Evolutionary conservation across 2,113 vertebrate genomes (phyloP).

Genomic region (Platichthys stellatus): DNA sequence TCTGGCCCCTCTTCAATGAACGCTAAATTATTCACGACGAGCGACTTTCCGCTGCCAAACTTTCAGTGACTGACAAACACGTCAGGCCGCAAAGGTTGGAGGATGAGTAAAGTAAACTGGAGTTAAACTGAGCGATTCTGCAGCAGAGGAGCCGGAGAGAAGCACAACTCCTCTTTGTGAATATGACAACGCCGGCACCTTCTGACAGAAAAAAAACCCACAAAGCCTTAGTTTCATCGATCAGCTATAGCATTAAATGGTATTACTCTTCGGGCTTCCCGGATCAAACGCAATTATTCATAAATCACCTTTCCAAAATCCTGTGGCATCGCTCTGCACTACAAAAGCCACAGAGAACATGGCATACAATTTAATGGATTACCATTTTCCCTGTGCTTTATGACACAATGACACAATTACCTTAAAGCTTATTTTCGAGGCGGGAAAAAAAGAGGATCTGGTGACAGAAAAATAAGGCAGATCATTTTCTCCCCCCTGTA

Average conservation of each 20-base stretch:
- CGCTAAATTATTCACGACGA: slow-evolving; percentile 75
- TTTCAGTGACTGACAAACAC: slow-evolving; percentile 18
- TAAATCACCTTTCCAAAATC: slow-evolving; percentile 73
- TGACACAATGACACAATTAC: slow-evolving; percentile 76
- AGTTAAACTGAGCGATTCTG: slow-evolving; percentile 12
- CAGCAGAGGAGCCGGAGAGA: not conserved
- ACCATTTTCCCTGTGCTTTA: slow-evolving; percentile 62
- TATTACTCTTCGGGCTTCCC: slow-evolving; percentile 66
- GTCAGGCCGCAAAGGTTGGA: slow-evolving; percentile 39
- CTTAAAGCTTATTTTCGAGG: slow-evolving; percentile 73
- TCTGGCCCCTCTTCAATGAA: slow-evolving; percentile 76
- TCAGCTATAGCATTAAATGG: slow-evolving; percentile 64
- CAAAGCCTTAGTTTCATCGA: slow-evolving; percentile 57
- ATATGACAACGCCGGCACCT: slow-evolving; percentile 23
- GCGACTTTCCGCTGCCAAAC: slow-evolving; percentile 44
- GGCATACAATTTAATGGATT: slow-evolving; percentile 77
- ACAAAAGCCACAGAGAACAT: slow-evolving; percentile 68
- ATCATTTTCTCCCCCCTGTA: slow-evolving; percentile 57
- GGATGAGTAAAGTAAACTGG: slow-evolving; percentile 21
- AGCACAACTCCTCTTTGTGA: slow-evolving; percentile 25
- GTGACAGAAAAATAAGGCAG: slow-evolving; percentile 68
- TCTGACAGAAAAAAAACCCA: slow-evolving; percentile 9
- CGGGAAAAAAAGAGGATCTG: slow-evolving; percentile 57
- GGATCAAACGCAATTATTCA: slow-evolving; percentile 76
- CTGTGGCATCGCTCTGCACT: slow-evolving; percentile 42